Percentiles rank a stretch among this genome's conserved stretches.
These are phyloP conservation scores for Coboldia fuscipes DNA, from an alignment of 1,140 invertebrate species.

Conservation along the genomic window DNA sequence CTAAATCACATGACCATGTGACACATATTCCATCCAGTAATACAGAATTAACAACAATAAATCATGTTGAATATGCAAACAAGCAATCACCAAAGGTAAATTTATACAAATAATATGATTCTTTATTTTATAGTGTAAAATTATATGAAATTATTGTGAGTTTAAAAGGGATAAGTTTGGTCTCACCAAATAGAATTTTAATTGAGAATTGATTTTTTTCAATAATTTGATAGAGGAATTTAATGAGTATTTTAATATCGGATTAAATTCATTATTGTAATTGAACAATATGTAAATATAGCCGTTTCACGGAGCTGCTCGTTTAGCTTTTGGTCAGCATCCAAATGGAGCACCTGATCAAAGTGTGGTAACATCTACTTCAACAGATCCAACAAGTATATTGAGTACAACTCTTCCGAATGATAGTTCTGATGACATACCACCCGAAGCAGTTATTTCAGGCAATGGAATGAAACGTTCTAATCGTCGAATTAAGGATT, in stretches of 20 bases:
- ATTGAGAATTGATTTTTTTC: neutral
- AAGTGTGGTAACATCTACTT: constrained; percentile 9
- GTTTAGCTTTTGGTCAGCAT: constrained; percentile 19
- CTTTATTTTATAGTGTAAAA: no score
- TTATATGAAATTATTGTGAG: neutral
- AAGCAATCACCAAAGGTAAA: no score
- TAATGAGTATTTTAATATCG: no score
- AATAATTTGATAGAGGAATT: neutral
- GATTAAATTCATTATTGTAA: no score
- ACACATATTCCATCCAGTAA: no score
- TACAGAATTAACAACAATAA: no score
- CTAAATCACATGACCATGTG: no score
- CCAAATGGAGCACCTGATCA: constrained; percentile 16
- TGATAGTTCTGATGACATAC: neutral
- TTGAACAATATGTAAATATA: no score
- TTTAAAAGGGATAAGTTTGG: neutral
- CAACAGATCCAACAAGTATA: constrained; percentile 8
- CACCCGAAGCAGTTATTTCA: constrained; percentile 3
- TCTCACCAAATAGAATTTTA: neutral
- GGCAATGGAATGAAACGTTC: constrained; percentile 10
- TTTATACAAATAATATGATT: no score
- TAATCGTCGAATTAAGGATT: constrained; percentile 1
- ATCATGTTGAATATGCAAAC: no score
- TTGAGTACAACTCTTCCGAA: neutral
- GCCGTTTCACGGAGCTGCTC: constrained; percentile 18